Percentiles rank a stretch among this genome's conserved stretches.
phyloP scores from a whole-genome alignment of 92 coral and sea anemone genomes.

The Porites cylindrica region DNA sequence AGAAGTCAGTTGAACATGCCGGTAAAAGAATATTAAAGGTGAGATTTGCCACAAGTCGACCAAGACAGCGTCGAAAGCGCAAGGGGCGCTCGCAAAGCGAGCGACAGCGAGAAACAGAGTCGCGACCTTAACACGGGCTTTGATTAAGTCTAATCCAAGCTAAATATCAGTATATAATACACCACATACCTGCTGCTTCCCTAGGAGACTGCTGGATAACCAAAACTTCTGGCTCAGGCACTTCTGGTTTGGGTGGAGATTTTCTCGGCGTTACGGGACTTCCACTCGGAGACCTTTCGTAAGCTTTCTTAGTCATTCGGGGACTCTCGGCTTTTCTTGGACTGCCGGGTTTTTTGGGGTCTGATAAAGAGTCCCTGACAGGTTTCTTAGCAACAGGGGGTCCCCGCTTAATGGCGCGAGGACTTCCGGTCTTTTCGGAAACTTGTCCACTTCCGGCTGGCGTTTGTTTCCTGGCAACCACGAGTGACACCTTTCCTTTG shows the following conservation, averaged over 20 bases:
- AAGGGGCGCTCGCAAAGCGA: no score
- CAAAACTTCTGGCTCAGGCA: conserved; percentile 42
- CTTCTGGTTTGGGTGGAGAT: conserved; percentile 9
- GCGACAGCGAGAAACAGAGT: no score
- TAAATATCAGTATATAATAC: neutral
- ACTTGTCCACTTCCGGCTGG: conserved; percentile 59
- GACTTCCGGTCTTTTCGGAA: conserved; percentile 59
- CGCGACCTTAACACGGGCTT: no score
- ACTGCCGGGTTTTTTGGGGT: neutral
- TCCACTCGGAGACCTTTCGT: conserved; percentile 10
- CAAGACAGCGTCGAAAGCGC: no score
- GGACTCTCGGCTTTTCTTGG: conserved; percentile 40
- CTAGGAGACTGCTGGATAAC: conserved; percentile 52
- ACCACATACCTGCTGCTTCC: conserved; percentile 49
- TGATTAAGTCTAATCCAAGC: neutral
- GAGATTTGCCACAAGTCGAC: no score
- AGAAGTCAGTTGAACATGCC: neutral
- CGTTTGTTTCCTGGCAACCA: conserved; percentile 81
- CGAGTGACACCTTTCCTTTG: conserved; percentile 82
- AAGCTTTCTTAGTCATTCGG: neutral
- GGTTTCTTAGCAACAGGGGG: conserved; percentile 53
- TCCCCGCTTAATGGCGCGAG: conserved; percentile 14
- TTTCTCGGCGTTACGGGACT: conserved; percentile 31
- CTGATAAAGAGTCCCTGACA: neutral
- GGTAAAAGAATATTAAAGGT: no score